Base-by-base conservation (phyloP, 2,888 invertebrate species). In the Atrina japonica region DNA sequence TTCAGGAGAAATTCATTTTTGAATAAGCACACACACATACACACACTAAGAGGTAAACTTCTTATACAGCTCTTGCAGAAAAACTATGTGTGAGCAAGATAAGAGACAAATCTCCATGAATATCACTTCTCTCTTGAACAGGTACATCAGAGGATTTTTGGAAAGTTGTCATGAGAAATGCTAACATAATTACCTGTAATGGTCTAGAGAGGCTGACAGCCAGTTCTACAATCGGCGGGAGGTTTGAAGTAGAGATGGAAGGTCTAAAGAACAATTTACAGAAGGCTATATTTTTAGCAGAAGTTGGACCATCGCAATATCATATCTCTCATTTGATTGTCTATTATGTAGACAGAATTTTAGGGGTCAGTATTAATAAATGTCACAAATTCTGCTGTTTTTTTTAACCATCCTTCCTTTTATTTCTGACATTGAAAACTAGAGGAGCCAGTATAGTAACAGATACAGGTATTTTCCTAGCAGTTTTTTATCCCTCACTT, bases 261-360 rank as follows among this genome's bases (percentile, higher is more conserved):
- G 52, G 64, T 1, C 11, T 70, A 0, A 75, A 71, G 3, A 65
- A 55, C 14, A 53, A 50, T 1, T 47, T 84, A 7, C 72, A 71
- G 52, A 76, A 71, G 14, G 86, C 80, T 18, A 68, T 82, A 47
- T 86, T 85, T 41, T 35, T 85, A 56, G 72, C 78, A 3, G 83
- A 84, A 65, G 68, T 78, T 16, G 85, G 86, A 16, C 81, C 81
- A 0, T 59, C 60, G 1, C 77, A 79, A 23, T 82, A 78, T 52
- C 86, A 86, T 61, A 50, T 83, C 2, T 82, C 83, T 9, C 78
- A 83, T 61, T 70, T 83, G n/a, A 47, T 84, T 3, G 66, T 82
- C 11, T 84, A 86, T 65, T 76, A 82, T 52, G 63, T 86, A 23
- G 88, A 88, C 68, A 78, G 88, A 30, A 61, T 86, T 3, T 70